Conservation (phyloP, 2,113 vertebrate genomes). For the Neogobius melanostomus region DNA sequence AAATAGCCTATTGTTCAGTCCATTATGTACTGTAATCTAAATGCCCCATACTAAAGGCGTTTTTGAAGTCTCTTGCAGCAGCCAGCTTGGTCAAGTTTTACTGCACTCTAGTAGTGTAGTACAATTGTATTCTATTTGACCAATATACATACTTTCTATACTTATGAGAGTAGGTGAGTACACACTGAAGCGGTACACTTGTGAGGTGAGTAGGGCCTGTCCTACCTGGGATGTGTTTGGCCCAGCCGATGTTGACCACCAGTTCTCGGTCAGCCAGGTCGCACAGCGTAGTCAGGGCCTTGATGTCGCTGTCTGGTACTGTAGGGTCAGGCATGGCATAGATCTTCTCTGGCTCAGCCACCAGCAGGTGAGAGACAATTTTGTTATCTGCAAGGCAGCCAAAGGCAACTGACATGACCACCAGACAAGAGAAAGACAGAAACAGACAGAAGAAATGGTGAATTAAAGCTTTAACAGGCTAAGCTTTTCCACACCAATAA, state of each 20-base stretch:
- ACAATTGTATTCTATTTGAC: too few relatives aligned
- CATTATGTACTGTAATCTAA: conserved; percentile 18
- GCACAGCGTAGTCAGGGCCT: conserved; percentile 97
- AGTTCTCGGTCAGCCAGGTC: conserved; percentile 97
- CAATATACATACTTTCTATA: background rate
- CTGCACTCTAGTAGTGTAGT: conserved; percentile 15
- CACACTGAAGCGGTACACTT: too few relatives aligned
- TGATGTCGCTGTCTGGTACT: conserved; percentile 98
- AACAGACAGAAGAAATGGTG: conserved; percentile 71
- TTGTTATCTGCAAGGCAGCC: conserved; percentile 98
- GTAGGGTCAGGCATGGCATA: conserved; percentile 99
- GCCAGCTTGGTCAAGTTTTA: background rate
- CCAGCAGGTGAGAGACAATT: conserved; percentile 98
- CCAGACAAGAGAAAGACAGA: conserved; percentile 79
- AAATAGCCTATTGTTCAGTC: conserved; percentile 18
- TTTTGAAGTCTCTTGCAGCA: background rate
- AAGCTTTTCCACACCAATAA: conserved; percentile 53
- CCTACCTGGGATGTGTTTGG: conserved; percentile 98
- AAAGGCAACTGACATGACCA: conserved; percentile 85
- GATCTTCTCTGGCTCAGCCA: conserved; percentile 99
- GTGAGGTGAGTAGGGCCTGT: background rate
- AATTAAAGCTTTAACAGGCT: conserved; percentile 42
- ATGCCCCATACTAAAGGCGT: background rate
- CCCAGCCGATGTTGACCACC: conserved; percentile 99
- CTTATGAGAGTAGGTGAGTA: background rate